These are phyloP conservation scores for Phalera bucephala DNA, from an alignment of 2,888 invertebrate species.

Conservation along the genomic window DNA sequence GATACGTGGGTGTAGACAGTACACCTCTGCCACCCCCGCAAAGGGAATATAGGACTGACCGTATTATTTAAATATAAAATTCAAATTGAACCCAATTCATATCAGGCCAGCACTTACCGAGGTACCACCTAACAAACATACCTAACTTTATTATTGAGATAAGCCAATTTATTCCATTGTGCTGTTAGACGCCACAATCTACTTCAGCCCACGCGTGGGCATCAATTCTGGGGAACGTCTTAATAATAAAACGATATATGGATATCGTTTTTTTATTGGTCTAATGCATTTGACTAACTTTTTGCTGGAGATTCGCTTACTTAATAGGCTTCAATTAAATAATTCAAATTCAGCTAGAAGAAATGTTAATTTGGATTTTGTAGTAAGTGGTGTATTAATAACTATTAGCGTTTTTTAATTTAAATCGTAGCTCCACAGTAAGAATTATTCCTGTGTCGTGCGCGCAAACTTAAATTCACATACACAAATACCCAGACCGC, in stretches of 20 bases:
- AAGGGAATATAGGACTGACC: too few species aligned
- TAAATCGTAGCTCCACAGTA: too few species aligned
- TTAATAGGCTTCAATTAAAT: neutral
- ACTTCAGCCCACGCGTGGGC: conserved; percentile 26
- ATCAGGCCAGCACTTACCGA: conserved; percentile 16
- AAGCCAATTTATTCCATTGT: conserved; percentile 35
- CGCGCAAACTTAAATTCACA: too few species aligned
- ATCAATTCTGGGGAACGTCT: conserved; percentile 43
- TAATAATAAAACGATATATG: conserved; percentile 30
- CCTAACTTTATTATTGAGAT: conserved; percentile 30
- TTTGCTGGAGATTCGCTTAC: neutral
- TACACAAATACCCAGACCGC: too few species aligned
- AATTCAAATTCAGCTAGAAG: too few species aligned
- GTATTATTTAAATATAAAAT: too few species aligned
- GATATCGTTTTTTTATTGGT: conserved; percentile 1
- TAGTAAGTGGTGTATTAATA: too few species aligned
- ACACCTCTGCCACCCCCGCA: too few species aligned
- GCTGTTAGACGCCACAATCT: conserved; percentile 31
- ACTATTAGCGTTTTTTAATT: too few species aligned
- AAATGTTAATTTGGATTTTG: too few species aligned
- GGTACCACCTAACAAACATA: conserved; percentile 13
- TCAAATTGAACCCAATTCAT: conserved; percentile 4
- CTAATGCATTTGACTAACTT: neutral
- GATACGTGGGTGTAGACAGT: too few species aligned
- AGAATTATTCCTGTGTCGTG: too few species aligned